Evolutionary conservation across 2,888 invertebrate genomes (phyloP), one percentile per base, ranked within the genome.

Genomic region (Ormyrus nitidulus): DNA sequence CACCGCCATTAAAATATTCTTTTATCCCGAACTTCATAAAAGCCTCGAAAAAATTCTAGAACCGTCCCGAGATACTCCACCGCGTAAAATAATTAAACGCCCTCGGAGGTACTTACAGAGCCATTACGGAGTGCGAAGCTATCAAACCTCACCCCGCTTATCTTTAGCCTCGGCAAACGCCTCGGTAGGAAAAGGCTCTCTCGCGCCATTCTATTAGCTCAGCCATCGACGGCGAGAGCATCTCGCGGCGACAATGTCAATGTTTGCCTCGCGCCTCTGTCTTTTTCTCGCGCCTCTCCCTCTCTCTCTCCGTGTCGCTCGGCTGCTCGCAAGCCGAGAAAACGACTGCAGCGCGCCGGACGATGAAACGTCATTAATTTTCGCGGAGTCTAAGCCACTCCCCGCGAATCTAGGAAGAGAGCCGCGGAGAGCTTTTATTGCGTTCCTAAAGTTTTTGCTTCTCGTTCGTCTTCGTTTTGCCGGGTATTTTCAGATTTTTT

Each of bases 181-280:
- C 48, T 19, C 19, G 59, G 19, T 11, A 34, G 3, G 34, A 10
- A 65, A 19, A n/a, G 19, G 6, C 49, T 8, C 48, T 65, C 49
- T 7, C 66, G 8, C n/a, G 8, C n/a, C 65, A 6, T n/a, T 54
- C 13, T 54, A 85, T 86, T 86, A 85, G 85, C 85, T 86, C 82
- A 86, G 85, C 84, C 85, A 86, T 86, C 81, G 85, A 85, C 83
- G 82, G 84, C 83, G 85, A 86, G 85, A 86, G 70, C 68, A 8
- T 5, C 69, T 54, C 54, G 82, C 83, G 84, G 86, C 85, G 86
- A 87, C 87, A 87, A 86, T 86, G 87, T 87, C 87, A 85, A 86
- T 86, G 87, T 86, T 87, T 87, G 87, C 85, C 84, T 85, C 84
- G 85, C 85, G 34, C 10, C 51, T 61, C 49, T 13, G 11, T 11